Evolutionary conservation across 2,888 invertebrate species (phyloP).

Genomic region (Carabus problematicus): DNA sequence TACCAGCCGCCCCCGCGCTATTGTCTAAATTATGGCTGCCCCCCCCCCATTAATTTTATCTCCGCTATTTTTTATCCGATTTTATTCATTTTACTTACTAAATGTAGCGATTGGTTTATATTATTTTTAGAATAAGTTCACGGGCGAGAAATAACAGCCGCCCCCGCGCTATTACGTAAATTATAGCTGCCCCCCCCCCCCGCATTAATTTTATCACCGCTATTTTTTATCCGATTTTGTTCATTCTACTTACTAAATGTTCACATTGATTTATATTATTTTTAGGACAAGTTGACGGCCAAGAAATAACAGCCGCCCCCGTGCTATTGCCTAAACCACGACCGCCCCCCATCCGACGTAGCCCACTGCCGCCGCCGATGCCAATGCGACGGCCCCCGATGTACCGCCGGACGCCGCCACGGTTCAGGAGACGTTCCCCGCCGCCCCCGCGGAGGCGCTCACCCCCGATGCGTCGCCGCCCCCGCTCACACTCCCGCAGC

Average conservation of each 20-base stretch:
- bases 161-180: constrained; percentile 86
- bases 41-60: constrained; percentile 52
- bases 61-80: constrained; percentile 14
- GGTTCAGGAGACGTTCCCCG: constrained; percentile 58
- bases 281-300: constrained; percentile 90
- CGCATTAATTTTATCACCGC: constrained; percentile 47
- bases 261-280: constrained; percentile 22
- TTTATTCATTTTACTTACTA: background rate
- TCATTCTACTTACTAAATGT: no score
- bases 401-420: constrained; percentile 63
- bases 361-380: constrained; percentile 65
- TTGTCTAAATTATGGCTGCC: constrained; percentile 73
- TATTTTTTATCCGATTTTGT: constrained; percentile 13
- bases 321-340: constrained; percentile 81
- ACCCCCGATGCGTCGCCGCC: constrained; percentile 66
- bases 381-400: constrained; percentile 65
- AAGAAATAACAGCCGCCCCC: constrained; percentile 95
- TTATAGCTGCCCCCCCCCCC: constrained; percentile 63
- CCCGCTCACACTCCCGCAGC: constrained; percentile 64
- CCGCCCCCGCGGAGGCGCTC: constrained; percentile 59
- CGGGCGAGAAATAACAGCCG: constrained; percentile 94
- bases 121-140: constrained; percentile 81
- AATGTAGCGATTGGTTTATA: constrained; percentile 11
- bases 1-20: constrained; percentile 93
- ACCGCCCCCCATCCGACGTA: constrained; percentile 62